Evolutionary conservation across 2,113 vertebrate genomes (phyloP).

Genomic region (Coptodon bakossiorum): DNA sequence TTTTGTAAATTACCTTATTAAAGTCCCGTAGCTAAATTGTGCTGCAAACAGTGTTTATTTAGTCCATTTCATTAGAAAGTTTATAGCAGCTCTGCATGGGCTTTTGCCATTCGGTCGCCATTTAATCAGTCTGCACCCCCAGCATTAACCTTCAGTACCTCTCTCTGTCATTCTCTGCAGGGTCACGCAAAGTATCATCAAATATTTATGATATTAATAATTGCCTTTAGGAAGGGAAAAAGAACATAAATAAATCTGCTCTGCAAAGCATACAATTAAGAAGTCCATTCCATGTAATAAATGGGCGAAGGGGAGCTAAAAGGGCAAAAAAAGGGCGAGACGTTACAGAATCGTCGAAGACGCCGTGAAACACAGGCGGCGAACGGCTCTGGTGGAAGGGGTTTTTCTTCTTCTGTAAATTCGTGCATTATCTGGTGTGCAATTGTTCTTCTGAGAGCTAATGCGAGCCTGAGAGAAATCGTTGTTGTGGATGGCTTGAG

Average conservation of each 20-base stretch:
- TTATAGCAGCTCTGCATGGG: conserved; percentile 23
- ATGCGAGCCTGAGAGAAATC: conserved; percentile 18
- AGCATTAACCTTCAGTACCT: conserved; percentile 62
- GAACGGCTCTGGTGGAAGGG: background rate
- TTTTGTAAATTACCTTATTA: conserved; percentile 28
- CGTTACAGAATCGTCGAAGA: background rate
- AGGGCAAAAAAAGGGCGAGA: background rate
- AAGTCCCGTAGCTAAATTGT: background rate
- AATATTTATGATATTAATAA: conserved; percentile 74
- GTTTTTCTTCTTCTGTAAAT: background rate
- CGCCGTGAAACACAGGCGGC: background rate
- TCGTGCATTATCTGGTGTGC: background rate
- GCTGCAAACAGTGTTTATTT: conserved; percentile 32
- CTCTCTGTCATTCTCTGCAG: conserved; percentile 45
- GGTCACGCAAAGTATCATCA: conserved; percentile 68
- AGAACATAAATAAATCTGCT: conserved; percentile 62
- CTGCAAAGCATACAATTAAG: conserved; percentile 49
- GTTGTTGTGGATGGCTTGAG: conserved; percentile 54
- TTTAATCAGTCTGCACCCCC: conserved; percentile 57
- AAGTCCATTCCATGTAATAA: conserved; percentile 56
- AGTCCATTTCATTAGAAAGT: conserved; percentile 34
- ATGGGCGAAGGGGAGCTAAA: conserved; percentile 33
- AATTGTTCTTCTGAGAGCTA: conserved; percentile 34
- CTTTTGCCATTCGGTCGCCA: conserved; percentile 22
- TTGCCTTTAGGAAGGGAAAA: conserved; percentile 54